A percentile compares a stretch with the other conserved stretches of the same genome.
phyloP scores from a whole-genome alignment of 1,140 invertebrate species.

The Cyclina sinensis region DNA sequence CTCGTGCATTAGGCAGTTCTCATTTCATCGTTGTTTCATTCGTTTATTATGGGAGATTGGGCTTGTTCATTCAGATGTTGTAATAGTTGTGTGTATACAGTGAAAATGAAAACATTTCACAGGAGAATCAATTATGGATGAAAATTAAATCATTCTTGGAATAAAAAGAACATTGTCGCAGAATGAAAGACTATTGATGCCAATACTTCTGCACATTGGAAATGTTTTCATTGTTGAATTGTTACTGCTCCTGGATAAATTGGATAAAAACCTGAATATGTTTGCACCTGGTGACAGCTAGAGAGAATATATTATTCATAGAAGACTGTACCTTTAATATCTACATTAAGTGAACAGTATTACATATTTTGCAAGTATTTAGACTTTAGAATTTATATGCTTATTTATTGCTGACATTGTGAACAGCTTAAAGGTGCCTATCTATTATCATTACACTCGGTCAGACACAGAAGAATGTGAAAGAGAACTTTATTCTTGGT shows the following conservation, averaged over 20 bases:
- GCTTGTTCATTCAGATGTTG: background rate
- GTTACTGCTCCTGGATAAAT: background rate
- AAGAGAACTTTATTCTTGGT: too few species aligned
- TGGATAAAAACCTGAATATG: background rate
- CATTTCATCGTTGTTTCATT: conserved; percentile 35
- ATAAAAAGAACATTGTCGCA: too few species aligned
- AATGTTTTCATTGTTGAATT: conserved; percentile 11
- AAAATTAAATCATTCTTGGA: too few species aligned
- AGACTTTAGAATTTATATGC: background rate
- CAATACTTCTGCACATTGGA: background rate
- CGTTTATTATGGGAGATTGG: conserved; percentile 23
- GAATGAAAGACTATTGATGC: too few species aligned
- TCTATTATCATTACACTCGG: too few species aligned
- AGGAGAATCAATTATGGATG: background rate
- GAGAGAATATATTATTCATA: background rate
- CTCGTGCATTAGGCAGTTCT: conserved; percentile 26
- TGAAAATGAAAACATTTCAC: conserved; percentile 37
- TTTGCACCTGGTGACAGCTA: conserved; percentile 24
- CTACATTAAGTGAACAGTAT: background rate
- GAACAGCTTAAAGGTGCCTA: too few species aligned
- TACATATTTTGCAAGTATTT: background rate
- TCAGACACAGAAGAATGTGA: too few species aligned
- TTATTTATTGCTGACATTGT: too few species aligned
- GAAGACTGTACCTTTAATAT: background rate
- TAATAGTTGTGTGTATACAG: background rate